Evolutionary conservation across 2,888 invertebrate genomes (phyloP).

Genomic region (Latrodectus elegans): DNA sequence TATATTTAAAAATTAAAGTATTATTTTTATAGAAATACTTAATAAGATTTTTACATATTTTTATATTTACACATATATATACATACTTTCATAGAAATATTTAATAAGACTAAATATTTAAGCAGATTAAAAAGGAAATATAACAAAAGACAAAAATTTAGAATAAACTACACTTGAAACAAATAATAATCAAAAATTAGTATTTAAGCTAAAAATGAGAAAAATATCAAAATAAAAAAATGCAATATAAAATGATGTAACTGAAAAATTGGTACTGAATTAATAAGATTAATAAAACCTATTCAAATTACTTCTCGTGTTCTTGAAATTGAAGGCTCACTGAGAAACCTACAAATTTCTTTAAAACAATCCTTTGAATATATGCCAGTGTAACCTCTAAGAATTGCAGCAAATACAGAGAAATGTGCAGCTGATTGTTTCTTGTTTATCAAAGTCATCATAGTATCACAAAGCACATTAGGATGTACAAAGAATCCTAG

Average conservation of each 20-base stretch:
- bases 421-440: constrained; percentile 78
- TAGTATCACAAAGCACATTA: constrained; percentile 81
- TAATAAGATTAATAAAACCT: too few species aligned
- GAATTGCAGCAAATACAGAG: constrained; percentile 79
- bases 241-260: too few species aligned
- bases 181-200: neutral
- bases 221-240: too few species aligned
- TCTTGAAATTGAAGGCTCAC: constrained; percentile 80
- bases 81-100: too few species aligned
- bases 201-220: too few species aligned
- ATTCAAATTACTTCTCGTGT: constrained; percentile 78
- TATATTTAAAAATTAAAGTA: too few species aligned
- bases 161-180: neutral
- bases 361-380: constrained; percentile 77
- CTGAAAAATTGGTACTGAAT: too few species aligned
- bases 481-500: constrained; percentile 85
- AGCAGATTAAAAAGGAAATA: neutral
- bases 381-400: constrained; percentile 79
- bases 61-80: too few species aligned
- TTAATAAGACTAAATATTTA: too few species aligned
- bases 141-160: neutral
- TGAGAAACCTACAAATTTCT: constrained; percentile 79
- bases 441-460: constrained; percentile 81
- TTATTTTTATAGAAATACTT: too few species aligned
- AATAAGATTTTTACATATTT: too few species aligned